Evolutionary conservation across 1,140 invertebrate species (phyloP), one percentile per base, ranked within the genome.

Genomic region (Megathymus violae): DNA sequence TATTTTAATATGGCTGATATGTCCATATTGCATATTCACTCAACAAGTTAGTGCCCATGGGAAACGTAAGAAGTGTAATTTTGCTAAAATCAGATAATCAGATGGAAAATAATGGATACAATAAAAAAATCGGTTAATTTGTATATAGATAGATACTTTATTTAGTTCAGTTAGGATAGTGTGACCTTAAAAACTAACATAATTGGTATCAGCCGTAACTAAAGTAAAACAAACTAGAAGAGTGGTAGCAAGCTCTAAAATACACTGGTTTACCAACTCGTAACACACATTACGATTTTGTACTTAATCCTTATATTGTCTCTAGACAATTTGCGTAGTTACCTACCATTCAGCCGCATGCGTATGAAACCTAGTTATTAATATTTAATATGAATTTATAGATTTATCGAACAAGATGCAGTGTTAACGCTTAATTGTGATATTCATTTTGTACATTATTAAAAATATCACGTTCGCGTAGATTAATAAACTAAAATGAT

Each of bases 151-250:
- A 70, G 63, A 71, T 48, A 31, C 63, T 73, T 73, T 71, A 73
- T 75, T 56, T 71, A 71, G 64, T 76, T 71, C 68, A 73, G 78
- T 84, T 88, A 84, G 75, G 62, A 79, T 79, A 76, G 63, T 85
- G 80, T 87, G 83, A 85, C 80, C 81, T 84, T 85, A 87, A 51
- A 56, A 71, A 40, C 64, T 86, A 82, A 79, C 76, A 72, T 80
- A 77, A 78, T 85, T 85, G 85, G 83, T 85, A 85, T 84, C 80
- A 83, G 76, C 80, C 80, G 50, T 73, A 73, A 71, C 71, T 75
- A 44, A 58, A 46, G 54, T 77, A 69, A 54, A 48, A 51, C 68
- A 71, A 71, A 31, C 34, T 56, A 65, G 60, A 67, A 40, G 66
- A 72, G 51, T 71, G 71, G 71, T 76, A 67, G 67, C 73, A 76